Conservation (phyloP, 1,140 invertebrate genomes). For the Ectropis grisescens region DNA sequence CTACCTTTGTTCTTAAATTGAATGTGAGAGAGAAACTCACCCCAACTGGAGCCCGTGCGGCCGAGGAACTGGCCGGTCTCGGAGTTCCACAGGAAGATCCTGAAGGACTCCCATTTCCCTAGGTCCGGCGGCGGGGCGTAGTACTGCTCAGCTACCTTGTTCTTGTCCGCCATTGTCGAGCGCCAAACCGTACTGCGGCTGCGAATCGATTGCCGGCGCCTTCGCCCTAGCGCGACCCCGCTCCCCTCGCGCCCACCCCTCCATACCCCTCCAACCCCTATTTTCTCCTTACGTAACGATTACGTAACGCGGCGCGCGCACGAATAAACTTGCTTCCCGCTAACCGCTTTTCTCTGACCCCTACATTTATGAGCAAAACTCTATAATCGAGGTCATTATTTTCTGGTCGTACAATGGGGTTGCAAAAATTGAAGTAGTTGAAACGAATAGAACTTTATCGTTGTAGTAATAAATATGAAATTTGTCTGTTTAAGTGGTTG, state of each 20-base stretch:
- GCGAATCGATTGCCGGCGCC: slow-evolving; percentile 53
- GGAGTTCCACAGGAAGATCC: slow-evolving; percentile 88
- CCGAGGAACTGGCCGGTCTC: slow-evolving; percentile 90
- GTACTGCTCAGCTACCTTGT: slow-evolving; percentile 79
- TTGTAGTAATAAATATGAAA: too few species aligned
- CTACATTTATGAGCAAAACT: slow-evolving; percentile 13
- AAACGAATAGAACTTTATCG: too few species aligned
- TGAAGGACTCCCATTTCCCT: slow-evolving; percentile 88
- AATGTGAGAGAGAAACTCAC: slow-evolving; percentile 74
- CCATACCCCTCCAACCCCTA: slow-evolving; percentile 35
- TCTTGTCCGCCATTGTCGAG: slow-evolving; percentile 79
- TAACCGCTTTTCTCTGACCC: slow-evolving; percentile 14
- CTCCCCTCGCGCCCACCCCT: slow-evolving; percentile 18
- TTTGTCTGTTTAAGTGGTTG: too few species aligned
- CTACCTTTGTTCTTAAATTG: background rate
- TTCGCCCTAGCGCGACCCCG: slow-evolving; percentile 29
- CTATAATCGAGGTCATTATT: too few species aligned
- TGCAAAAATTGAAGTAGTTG: too few species aligned
- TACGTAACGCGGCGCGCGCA: slow-evolving; percentile 62
- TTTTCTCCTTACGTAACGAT: slow-evolving; percentile 54
- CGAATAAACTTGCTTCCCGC: slow-evolving; percentile 24
- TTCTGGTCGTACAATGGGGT: too few species aligned
- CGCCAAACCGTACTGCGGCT: slow-evolving; percentile 54
- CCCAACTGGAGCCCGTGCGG: slow-evolving; percentile 90
- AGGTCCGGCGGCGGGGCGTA: slow-evolving; percentile 84